Evolutionary conservation across 2,888 invertebrate species (phyloP).

Genomic region (Junonia oenone): DNA sequence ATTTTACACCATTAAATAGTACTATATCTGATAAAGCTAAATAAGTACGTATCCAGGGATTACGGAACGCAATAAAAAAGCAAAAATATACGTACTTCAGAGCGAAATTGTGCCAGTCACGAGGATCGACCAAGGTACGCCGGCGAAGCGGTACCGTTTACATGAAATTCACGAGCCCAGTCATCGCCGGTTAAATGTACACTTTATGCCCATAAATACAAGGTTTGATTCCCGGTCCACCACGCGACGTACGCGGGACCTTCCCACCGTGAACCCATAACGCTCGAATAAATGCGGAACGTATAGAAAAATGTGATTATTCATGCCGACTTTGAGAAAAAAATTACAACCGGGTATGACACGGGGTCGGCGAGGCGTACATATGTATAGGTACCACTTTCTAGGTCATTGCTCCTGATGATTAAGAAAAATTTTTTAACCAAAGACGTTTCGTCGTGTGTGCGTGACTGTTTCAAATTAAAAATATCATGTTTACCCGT

Average conservation of each 20-base stretch:
- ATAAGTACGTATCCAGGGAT: slow-evolving; percentile 31
- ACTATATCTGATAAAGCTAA: slow-evolving; percentile 3
- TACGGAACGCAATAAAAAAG: slow-evolving; percentile 61
- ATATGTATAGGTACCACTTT: slow-evolving; percentile 34
- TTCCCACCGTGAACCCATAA: slow-evolving; percentile 32
- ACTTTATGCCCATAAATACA: slow-evolving; percentile 50
- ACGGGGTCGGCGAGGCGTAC: slow-evolving; percentile 39
- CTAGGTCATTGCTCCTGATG: slow-evolving; percentile 40
- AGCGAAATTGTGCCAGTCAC: slow-evolving; percentile 75
- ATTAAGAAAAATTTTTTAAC: slow-evolving; percentile 21
- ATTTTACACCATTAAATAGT: background rate
- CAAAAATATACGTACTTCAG: slow-evolving; percentile 62
- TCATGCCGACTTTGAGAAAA: slow-evolving; percentile 72
- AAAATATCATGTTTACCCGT: slow-evolving; percentile 14
- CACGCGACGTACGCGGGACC: slow-evolving; percentile 30
- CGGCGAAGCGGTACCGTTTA: slow-evolving; percentile 54
- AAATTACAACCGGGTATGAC: slow-evolving; percentile 65
- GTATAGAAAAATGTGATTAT: slow-evolving; percentile 78
- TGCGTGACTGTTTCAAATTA: slow-evolving; percentile 28
- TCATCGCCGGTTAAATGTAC: slow-evolving; percentile 45
- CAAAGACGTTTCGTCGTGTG: too few relatives aligned
- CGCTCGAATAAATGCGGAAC: slow-evolving; percentile 67
- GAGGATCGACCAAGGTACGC: slow-evolving; percentile 52
- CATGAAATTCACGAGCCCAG: slow-evolving; percentile 68
- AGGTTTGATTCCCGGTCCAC: slow-evolving; percentile 46